phyloP scores from a whole-genome alignment of 2,113 vertebrate genomes.

The Oryzias woworae region DNA sequence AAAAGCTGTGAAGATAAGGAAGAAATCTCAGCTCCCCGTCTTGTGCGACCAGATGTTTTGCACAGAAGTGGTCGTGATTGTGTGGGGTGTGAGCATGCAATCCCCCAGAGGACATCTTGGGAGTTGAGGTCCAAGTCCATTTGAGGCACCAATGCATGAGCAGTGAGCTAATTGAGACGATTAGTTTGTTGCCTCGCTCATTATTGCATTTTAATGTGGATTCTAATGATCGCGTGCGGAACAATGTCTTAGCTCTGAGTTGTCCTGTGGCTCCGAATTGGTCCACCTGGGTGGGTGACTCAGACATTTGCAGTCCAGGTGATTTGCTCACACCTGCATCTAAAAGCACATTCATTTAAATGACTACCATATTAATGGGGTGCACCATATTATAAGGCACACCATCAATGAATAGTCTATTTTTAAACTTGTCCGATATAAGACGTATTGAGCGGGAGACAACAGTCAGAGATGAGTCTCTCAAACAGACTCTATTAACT shows the following conservation, averaged over 20 bases:
- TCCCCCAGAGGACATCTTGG: conserved; percentile 47
- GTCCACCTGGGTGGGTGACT: neutral
- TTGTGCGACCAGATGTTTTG: conserved; percentile 55
- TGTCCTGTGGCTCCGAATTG: neutral
- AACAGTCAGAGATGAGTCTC: too few relatives aligned
- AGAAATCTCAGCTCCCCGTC: conserved; percentile 9
- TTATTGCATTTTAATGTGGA: conserved; percentile 68
- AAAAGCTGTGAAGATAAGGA: conserved; percentile 19
- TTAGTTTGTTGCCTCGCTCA: conserved; percentile 60
- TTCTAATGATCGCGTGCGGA: conserved; percentile 33
- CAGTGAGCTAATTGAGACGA: conserved; percentile 70
- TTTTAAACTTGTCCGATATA: too few relatives aligned
- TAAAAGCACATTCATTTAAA: neutral
- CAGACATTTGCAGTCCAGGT: conserved; percentile 5
- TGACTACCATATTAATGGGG: too few relatives aligned
- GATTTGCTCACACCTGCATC: conserved; percentile 15
- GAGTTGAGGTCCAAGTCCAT: conserved; percentile 40
- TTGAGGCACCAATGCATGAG: conserved; percentile 47
- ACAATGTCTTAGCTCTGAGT: neutral
- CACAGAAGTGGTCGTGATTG: conserved; percentile 39
- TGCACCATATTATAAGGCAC: too few relatives aligned
- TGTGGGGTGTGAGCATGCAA: conserved; percentile 13
- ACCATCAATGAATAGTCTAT: too few relatives aligned
- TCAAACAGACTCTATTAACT: too few relatives aligned
- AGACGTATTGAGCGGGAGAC: too few relatives aligned